Conservation (phyloP, 2,888 invertebrate genomes). For the Portevinia maculata region DNA sequence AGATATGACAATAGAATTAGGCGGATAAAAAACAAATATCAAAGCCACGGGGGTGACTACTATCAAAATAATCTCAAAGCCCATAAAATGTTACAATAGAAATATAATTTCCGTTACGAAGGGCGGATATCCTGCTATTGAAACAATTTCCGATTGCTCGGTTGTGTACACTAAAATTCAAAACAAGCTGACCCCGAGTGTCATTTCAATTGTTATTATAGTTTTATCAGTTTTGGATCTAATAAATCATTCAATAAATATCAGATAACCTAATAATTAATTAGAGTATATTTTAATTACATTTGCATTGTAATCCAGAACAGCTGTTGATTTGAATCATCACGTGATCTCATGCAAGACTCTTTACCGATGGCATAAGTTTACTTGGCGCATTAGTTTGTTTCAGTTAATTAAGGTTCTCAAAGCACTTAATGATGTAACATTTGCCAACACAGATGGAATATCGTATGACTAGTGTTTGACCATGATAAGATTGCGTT, state of each 20-base stretch:
- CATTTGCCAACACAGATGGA: constrained; percentile 23
- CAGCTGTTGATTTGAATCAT: constrained; percentile 30
- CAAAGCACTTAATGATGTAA: constrained; percentile 35
- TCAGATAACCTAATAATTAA: constrained; percentile 39
- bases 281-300: constrained; percentile 31
- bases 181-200: background rate
- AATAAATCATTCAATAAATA: constrained; percentile 30
- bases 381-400: constrained; percentile 18
- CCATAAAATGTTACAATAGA: too few relatives aligned
- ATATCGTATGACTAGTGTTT: constrained; percentile 26
- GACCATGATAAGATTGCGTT: constrained; percentile 27
- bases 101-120: too few relatives aligned
- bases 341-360: constrained; percentile 45
- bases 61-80: too few relatives aligned
- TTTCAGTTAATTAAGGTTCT: constrained; percentile 44
- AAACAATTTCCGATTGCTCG: background rate
- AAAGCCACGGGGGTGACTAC: too few relatives aligned
- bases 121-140: too few relatives aligned
- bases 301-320: constrained; percentile 36
- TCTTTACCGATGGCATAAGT: constrained; percentile 19
- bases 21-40: too few relatives aligned
- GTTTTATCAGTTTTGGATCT: constrained; percentile 43
- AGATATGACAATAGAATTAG: too few relatives aligned
- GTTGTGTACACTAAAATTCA: background rate
- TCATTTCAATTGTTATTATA: constrained; percentile 8